These are phyloP conservation scores for Mythimna impura DNA, from an alignment of 2,888 invertebrate genomes.

Conservation along the genomic window DNA sequence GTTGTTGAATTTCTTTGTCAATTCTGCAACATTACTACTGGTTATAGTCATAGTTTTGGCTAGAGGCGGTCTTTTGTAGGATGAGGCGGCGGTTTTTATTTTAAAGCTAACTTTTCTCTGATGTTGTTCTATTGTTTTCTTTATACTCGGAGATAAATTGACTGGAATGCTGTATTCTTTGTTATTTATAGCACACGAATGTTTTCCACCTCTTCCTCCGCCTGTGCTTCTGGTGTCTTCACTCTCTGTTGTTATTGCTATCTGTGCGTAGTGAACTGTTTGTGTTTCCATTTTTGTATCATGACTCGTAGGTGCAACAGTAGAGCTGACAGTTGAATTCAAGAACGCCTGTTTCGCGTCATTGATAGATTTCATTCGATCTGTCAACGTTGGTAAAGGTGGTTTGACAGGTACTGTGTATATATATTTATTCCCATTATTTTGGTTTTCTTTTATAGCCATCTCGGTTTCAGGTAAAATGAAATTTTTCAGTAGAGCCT, in stretches of 20 bases:
- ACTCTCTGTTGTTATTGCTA: slow-evolving; percentile 83
- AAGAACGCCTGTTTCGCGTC: slow-evolving; percentile 85
- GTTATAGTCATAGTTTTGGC: slow-evolving; percentile 87
- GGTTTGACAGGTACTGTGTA: slow-evolving; percentile 83
- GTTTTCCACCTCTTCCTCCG: slow-evolving; percentile 78
- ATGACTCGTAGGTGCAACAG: slow-evolving; percentile 70
- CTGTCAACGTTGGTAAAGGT: slow-evolving; percentile 72
- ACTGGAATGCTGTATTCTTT: slow-evolving; percentile 68
- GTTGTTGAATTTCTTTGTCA: slow-evolving; percentile 93
- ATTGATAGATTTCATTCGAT: slow-evolving; percentile 80
- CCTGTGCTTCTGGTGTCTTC: slow-evolving; percentile 88
- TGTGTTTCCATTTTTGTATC: slow-evolving; percentile 48
- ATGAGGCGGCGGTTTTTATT: slow-evolving; percentile 88
- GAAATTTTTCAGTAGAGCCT: slow-evolving; percentile 83
- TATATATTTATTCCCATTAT: slow-evolving; percentile 78
- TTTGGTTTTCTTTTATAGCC: slow-evolving; percentile 86
- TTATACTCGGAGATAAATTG: slow-evolving; percentile 71
- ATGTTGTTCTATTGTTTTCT: slow-evolving; percentile 80
- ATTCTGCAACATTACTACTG: slow-evolving; percentile 91
- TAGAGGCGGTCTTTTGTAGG: slow-evolving; percentile 84
- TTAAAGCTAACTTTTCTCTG: slow-evolving; percentile 91
- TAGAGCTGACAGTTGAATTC: slow-evolving; percentile 78
- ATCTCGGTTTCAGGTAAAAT: slow-evolving; percentile 83
- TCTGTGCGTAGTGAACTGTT: slow-evolving; percentile 82
- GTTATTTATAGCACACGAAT: slow-evolving; percentile 63